Evolutionary conservation across 2,113 vertebrate species (phyloP), one percentile per base, ranked within the genome.

Genomic region (Paralichthys olivaceus): DNA sequence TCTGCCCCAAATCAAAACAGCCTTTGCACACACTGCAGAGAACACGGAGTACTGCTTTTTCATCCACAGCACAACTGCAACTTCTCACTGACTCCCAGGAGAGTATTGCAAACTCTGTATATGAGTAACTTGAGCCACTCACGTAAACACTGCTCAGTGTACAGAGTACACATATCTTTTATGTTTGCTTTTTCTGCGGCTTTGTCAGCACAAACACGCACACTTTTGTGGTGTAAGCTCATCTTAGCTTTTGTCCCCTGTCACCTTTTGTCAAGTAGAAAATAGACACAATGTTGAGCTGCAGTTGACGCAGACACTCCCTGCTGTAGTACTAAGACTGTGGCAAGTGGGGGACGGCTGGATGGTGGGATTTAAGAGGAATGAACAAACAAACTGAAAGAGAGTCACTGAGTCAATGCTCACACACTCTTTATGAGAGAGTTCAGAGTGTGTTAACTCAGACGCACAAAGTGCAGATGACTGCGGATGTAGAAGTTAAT

Each of bases 311-410:
- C 84, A 84, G 72, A 32, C 62, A 15, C 60, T 67, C 57, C 49
- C 84, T 70, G 12, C 3, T 53, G 37, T 57, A 77, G 67, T 81
- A 66, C 77, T 60, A 69, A 69, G 54, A 45, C 71, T 84, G 82
- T 86, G 76, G 86, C 70, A 81, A 75, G 69, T 68, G 25, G 25
- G 32, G 32, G 67, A 65, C 6, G 19, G 58, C 34, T 83, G 72
- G 62, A 79, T 74, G 79, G 75, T 68, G 49, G 62, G 77, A 72
- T 81, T 81, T 59, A 80, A 77, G 79, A 81, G 79, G 80, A 87
- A 73, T 19, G 61, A 71, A 73, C 73, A 87, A 87, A 85, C 63
- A 88, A 83, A 84, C 67, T 69, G 28, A 57, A 71, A 56, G 29
- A 53, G 4, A 54, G 63, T 59, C 75, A 45, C 49, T 5, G 34